Evolutionary conservation across 2,797 vertebrate genomes (phyloP).

Genomic region (Rachycentron canadum): DNA sequence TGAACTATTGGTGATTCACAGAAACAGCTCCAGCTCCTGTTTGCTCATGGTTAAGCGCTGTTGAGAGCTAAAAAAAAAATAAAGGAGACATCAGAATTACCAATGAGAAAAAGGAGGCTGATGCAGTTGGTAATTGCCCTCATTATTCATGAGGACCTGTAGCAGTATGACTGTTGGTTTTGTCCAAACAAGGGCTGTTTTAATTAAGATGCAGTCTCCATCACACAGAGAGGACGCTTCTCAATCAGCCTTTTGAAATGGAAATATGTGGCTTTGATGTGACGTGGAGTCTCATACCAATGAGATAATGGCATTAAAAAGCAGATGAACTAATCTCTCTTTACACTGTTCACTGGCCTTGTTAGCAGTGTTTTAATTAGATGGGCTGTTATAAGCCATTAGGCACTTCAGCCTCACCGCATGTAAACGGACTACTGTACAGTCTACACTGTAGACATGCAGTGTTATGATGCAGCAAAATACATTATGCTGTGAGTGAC

Average conservation of each 20-base stretch:
- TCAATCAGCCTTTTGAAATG: conserved; percentile 50
- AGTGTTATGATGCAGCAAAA: conserved; percentile 33
- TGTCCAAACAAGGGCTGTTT: conserved; percentile 6
- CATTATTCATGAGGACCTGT: conserved; percentile 30
- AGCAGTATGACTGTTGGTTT: conserved; percentile 12
- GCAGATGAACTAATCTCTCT: conserved; percentile 26
- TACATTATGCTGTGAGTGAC: conserved; percentile 21
- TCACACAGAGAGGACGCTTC: conserved; percentile 3
- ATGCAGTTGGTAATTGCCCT: conserved; percentile 26
- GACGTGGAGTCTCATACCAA: conserved; percentile 42
- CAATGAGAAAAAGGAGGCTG: background rate
- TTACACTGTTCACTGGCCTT: conserved; percentile 23
- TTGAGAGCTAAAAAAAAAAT: conserved; percentile 14
- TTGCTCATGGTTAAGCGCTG: conserved; percentile 28
- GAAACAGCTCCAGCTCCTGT: conserved; percentile 26
- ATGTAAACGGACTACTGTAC: conserved; percentile 1
- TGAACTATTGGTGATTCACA: conserved; percentile 45
- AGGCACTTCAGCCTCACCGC: conserved; percentile 14
- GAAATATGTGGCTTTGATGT: conserved; percentile 59
- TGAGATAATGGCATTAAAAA: conserved; percentile 51
- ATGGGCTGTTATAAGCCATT: conserved; percentile 28
- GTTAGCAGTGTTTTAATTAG: conserved; percentile 41
- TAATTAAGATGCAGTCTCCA: conserved; percentile 33
- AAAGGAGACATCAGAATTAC: conserved; percentile 7
- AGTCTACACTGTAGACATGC: conserved; percentile 1